Percentiles rank a stretch among this genome's conserved stretches.
phyloP scores from a whole-genome alignment of 2,113 vertebrate species.

The Pomatostomus ruficeps region DNA sequence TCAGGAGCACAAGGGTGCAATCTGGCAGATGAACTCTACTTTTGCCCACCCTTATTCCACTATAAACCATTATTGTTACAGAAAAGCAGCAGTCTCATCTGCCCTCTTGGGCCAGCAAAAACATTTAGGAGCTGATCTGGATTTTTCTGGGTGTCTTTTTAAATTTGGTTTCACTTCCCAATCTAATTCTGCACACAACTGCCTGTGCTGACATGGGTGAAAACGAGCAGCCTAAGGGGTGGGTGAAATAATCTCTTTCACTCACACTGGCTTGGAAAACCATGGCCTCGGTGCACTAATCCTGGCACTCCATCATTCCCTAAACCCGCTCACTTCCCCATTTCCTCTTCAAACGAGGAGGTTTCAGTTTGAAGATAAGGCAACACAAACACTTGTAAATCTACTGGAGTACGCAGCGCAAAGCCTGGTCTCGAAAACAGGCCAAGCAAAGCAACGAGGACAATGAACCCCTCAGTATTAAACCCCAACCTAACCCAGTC shows the following conservation, averaged over 20 bases:
- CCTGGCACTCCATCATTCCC: neutral
- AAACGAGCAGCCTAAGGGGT: constrained; percentile 15
- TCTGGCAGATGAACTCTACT: neutral
- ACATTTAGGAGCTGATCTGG: neutral
- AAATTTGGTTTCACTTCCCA: neutral
- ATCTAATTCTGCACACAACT: neutral
- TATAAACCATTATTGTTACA: neutral
- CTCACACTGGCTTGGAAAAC: neutral
- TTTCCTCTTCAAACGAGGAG: neutral
- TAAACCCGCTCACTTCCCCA: neutral
- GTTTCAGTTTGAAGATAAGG: neutral
- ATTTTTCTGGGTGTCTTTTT: neutral
- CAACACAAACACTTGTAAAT: neutral
- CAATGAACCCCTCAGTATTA: fast-evolving
- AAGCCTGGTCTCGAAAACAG: neutral
- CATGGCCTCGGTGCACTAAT: neutral
- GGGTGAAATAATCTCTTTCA: neutral
- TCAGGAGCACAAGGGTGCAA: neutral
- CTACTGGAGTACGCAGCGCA: neutral
- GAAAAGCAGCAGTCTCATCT: neutral
- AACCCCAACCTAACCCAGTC: neutral
- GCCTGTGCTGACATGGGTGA: neutral
- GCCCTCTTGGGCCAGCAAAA: neutral
- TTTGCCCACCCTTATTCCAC: neutral
- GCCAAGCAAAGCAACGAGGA: neutral